Conservation (phyloP, 2,797 vertebrate species). For the Garrulus glandarius region DNA sequence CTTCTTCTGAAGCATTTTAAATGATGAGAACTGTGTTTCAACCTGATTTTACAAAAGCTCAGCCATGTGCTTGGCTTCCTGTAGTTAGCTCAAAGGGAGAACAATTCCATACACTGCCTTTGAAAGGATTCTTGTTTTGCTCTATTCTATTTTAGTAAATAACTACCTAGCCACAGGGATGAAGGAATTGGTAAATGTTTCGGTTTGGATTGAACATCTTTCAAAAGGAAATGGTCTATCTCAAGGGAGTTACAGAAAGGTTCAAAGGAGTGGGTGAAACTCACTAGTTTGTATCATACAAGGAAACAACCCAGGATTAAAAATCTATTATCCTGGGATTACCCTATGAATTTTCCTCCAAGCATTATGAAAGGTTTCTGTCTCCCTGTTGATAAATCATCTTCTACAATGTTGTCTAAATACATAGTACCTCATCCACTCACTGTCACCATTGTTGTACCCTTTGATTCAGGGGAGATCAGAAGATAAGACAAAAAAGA, state of each 20-base stretch:
- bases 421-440: background rate
- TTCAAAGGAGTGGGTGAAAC: background rate
- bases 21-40: background rate
- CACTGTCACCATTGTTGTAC: background rate
- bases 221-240: background rate
- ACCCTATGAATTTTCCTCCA: background rate
- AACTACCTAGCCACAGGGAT: background rate
- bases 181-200: background rate
- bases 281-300: background rate
- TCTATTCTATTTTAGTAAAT: background rate
- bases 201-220: background rate
- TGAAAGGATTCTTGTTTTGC: background rate
- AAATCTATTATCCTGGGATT: slow-evolving; percentile 29
- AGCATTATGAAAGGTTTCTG: slow-evolving; percentile 8
- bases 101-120: background rate
- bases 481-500: background rate
- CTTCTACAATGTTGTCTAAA: background rate
- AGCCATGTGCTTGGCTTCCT: background rate
- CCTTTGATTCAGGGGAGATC: background rate
- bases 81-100: background rate
- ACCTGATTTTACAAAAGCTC: background rate
- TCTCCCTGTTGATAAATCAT: background rate
- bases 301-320: slow-evolving; percentile 40
- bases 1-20: slow-evolving; percentile 1
- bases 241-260: background rate